Conservation (phyloP, 2,888 invertebrate genomes). For the Zaprionus obscuricornis region DNA sequence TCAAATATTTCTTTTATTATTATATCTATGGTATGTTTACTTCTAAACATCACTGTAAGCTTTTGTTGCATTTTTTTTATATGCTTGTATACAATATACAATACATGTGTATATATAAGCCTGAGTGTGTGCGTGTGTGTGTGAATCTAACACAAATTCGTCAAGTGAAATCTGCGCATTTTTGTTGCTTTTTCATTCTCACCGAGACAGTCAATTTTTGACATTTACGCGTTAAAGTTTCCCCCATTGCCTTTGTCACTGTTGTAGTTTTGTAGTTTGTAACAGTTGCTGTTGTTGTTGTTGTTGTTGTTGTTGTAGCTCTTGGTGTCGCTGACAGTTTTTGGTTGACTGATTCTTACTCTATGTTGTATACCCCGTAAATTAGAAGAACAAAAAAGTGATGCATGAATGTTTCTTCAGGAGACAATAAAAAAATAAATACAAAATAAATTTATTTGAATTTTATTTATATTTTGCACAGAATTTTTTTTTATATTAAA, state of each 20-base stretch:
- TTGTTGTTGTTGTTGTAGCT: conserved; percentile 2
- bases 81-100: no score
- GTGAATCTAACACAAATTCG: conserved; percentile 57
- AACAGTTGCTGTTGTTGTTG: conserved; percentile 2
- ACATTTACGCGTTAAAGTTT: conserved; percentile 33
- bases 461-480: neutral
- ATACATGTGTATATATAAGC: no score
- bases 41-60: no score
- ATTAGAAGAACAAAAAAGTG: no score
- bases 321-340: conserved; percentile 17
- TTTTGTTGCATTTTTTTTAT: no score
- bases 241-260: neutral
- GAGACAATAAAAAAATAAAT: no score
- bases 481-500: neutral
- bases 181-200: conserved; percentile 15
- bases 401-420: no score
- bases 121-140: no score
- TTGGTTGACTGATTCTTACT: conserved; percentile 35
- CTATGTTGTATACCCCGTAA: no score
- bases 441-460: no score
- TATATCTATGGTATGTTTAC: no score
- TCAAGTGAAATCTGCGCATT: conserved; percentile 31
- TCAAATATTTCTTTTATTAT: no score
- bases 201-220: conserved; percentile 48
- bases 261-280: neutral